Percentiles rank a stretch among this genome's conserved stretches.
These are phyloP conservation scores for Gymnosoma rotundatum DNA, from an alignment of 2,888 invertebrate genomes.

Conservation along the genomic window DNA sequence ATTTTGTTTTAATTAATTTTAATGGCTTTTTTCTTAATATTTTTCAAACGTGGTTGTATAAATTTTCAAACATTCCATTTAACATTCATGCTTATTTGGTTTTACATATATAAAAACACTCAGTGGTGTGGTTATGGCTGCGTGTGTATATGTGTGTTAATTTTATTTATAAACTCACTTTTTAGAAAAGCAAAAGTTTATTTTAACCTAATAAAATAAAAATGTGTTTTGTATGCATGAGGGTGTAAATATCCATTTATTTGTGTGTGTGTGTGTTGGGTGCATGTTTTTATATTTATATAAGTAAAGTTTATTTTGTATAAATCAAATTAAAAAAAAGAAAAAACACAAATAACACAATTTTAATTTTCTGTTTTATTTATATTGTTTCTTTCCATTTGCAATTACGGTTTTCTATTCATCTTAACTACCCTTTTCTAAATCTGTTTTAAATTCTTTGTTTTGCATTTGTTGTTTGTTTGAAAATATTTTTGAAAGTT, in stretches of 20 bases:
- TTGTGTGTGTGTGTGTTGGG: background rate
- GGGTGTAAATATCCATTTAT: too few relatives aligned
- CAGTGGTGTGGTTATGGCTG: background rate
- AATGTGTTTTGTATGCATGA: background rate
- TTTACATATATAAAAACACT: too few relatives aligned
- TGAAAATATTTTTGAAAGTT: background rate
- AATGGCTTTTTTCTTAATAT: too few relatives aligned
- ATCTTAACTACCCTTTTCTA: background rate
- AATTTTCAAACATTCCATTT: too few relatives aligned
- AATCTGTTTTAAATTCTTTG: too few relatives aligned
- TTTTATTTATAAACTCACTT: background rate
- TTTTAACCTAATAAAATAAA: conserved; percentile 37
- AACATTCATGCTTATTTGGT: too few relatives aligned
- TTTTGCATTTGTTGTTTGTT: background rate
- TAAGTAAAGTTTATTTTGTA: conserved; percentile 8
- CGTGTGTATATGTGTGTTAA: too few relatives aligned
- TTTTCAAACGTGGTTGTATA: too few relatives aligned
- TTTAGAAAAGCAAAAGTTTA: conserved; percentile 31
- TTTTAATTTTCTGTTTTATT: conserved; percentile 22
- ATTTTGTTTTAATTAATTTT: too few relatives aligned
- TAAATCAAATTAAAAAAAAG: background rate
- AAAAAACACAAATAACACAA: background rate
- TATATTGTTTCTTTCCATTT: conserved; percentile 18
- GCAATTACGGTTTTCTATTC: conserved; percentile 25
- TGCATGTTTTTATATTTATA: background rate